Evolutionary conservation across 2,888 invertebrate species (phyloP).

Genomic region (Lymantria dispar): DNA sequence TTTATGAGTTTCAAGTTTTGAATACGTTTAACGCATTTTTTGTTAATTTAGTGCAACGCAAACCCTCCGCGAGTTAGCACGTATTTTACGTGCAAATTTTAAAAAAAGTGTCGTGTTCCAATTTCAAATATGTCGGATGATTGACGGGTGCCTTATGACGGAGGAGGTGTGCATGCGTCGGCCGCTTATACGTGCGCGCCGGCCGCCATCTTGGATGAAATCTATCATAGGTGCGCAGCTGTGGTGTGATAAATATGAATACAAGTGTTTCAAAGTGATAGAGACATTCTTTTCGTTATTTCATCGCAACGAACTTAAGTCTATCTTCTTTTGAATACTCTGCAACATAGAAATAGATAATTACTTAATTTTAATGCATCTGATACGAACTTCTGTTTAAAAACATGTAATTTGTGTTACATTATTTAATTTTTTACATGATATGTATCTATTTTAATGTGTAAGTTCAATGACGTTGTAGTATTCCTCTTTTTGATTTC

Average conservation of each 20-base stretch:
- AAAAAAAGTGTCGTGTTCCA: slow-evolving; percentile 40
- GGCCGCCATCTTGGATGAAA: slow-evolving; percentile 78
- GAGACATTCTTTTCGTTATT: slow-evolving; percentile 46
- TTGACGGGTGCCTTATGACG: slow-evolving; percentile 58
- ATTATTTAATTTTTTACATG: background rate
- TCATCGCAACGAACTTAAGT: slow-evolving; percentile 18
- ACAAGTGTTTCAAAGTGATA: slow-evolving; percentile 41
- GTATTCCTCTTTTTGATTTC: too few relatives aligned
- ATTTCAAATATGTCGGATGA: slow-evolving; percentile 50
- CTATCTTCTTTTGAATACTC: slow-evolving; percentile 21
- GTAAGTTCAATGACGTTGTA: background rate
- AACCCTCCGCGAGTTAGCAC: slow-evolving; percentile 65
- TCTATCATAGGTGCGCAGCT: slow-evolving; percentile 80
- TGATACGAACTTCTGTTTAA: slow-evolving; percentile 9
- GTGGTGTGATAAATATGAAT: slow-evolving; percentile 73
- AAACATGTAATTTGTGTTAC: slow-evolving; percentile 2
- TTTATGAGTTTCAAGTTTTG: slow-evolving; percentile 78
- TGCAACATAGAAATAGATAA: slow-evolving; percentile 30
- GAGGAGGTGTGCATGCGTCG: slow-evolving; percentile 70
- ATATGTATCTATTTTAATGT: slow-evolving; percentile 2
- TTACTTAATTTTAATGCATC: slow-evolving; percentile 17
- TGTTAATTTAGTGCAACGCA: slow-evolving; percentile 70
- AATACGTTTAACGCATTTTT: slow-evolving; percentile 69
- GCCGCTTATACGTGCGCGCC: slow-evolving; percentile 63
- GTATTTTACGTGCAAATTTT: slow-evolving; percentile 38